Base-by-base conservation (phyloP, 53 echinoderm and acorn worm species). In the Mesocentrotus franciscanus region DNA sequence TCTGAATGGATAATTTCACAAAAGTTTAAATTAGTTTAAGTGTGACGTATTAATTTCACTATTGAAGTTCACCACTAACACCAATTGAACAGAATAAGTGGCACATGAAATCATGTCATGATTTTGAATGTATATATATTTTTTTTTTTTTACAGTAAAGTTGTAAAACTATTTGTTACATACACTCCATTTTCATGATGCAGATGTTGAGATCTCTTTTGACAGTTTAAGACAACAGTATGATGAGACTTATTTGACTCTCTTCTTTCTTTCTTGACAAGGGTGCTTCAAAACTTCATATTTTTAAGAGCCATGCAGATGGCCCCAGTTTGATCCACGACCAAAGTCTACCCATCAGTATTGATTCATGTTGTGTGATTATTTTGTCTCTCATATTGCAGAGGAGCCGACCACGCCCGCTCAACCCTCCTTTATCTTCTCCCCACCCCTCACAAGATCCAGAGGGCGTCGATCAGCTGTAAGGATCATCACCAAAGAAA, bases 341-440 rank as follows among this genome's bases (percentile, higher is more conserved):
- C 20, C 68, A 6, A 26, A 49, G 20, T 68, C 24, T 8, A 68
- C 24, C 24, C 24, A 68, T 68, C 24, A 68, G 5, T 22, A 68
- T 68, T 68, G 68, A 68, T 68, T 24, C 24, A 68, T 68, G 68
- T 8, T 74, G 32, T 18, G 49, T 70, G 0, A 17, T 71, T 71
- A 1, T 74, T 74, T 49, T 74, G 12, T 74, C 30, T 74, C 32
- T 12, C 12, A 18, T 74, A 32, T 13, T 36, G 34, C 85, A 90
- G 94, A 96, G 35, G 84, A 96, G 33, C 95, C 95, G 2, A 96
- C 97, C 60, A 95, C 94, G 2, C 91, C 85, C 60, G 89, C 96
- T 35, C 95, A 96, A 35, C 96, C 96, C n/a, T 98, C 98, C 78
- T 98, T 98, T 93, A 97, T 98, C 93, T 98, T 98, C 94, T 98